phyloP scores from a whole-genome alignment of 2,797 vertebrate genomes.

The Australoheros facetus region DNA sequence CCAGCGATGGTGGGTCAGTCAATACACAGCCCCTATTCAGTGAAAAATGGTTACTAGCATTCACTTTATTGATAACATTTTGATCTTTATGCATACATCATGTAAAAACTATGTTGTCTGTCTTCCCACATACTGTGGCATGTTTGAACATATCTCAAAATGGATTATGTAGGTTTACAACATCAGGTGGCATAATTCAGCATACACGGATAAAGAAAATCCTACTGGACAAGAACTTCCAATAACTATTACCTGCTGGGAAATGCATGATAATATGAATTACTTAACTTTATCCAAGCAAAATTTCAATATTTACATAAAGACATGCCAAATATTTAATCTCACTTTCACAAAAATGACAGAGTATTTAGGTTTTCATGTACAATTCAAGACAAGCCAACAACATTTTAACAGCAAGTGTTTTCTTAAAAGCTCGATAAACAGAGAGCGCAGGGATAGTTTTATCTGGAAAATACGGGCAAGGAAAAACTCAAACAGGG shows the following conservation, averaged over 20 bases:
- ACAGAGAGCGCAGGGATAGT: constrained; percentile 14
- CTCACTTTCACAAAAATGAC: not conserved
- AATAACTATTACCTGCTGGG: not conserved
- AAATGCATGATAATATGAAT: not conserved
- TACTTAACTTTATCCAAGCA: not conserved
- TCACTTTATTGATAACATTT: not conserved
- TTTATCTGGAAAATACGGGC: constrained; percentile 55
- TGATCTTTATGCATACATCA: not conserved
- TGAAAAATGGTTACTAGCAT: not conserved
- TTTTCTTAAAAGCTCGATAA: constrained; percentile 42
- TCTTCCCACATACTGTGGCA: not conserved
- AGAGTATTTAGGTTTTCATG: not conserved
- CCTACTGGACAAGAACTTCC: not conserved
- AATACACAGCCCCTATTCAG: too few relatives aligned
- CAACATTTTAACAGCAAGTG: constrained; percentile 29
- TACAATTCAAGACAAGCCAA: constrained; percentile 17
- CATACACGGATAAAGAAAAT: not conserved
- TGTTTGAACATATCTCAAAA: not conserved
- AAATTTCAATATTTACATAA: constrained; percentile 35
- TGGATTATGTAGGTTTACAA: not conserved
- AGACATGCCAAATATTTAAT: constrained; percentile 37
- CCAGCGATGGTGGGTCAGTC: not conserved
- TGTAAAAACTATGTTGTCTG: not conserved
- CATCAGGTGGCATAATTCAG: not conserved
- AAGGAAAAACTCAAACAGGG: constrained; percentile 25